Evolutionary conservation across 2,113 vertebrate genomes (phyloP).

Genomic region (Todiramphus chloris): DNA sequence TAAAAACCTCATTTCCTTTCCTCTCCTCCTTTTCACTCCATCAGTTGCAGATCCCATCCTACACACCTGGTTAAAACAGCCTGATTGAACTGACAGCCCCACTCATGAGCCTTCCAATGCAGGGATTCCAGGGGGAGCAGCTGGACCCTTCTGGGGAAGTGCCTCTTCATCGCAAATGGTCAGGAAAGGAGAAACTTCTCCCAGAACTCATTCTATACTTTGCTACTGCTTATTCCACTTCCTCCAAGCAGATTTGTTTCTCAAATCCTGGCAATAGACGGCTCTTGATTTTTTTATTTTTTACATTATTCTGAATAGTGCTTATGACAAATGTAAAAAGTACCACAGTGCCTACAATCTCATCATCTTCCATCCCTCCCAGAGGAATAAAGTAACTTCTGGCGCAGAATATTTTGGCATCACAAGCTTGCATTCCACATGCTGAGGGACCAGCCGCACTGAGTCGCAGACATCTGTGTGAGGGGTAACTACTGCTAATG

Average conservation of each 20-base stretch:
- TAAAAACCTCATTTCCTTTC: not conserved
- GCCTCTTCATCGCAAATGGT: not conserved
- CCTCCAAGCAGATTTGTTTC: not conserved
- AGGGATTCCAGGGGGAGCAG: not conserved
- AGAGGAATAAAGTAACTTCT: not conserved
- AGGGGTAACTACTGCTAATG: not conserved
- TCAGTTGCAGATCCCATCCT: not conserved
- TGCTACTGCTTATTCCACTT: not conserved
- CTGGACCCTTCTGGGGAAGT: not conserved
- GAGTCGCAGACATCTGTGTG: not conserved
- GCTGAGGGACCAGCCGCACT: fast-evolving
- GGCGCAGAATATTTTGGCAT: not conserved
- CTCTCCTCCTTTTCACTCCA: not conserved
- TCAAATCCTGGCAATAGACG: not conserved
- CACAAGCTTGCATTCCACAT: not conserved
- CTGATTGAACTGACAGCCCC: not conserved
- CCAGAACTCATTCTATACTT: not conserved
- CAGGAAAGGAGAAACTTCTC: not conserved
- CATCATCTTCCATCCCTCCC: not conserved
- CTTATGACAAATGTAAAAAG: not conserved
- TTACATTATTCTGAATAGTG: not conserved
- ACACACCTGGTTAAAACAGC: not conserved
- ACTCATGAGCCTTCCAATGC: not conserved
- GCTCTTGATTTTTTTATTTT: not conserved
- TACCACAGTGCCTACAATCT: not conserved